Evolutionary conservation across 1,140 invertebrate species (phyloP).

Genomic region (Drosophila hydei): DNA sequence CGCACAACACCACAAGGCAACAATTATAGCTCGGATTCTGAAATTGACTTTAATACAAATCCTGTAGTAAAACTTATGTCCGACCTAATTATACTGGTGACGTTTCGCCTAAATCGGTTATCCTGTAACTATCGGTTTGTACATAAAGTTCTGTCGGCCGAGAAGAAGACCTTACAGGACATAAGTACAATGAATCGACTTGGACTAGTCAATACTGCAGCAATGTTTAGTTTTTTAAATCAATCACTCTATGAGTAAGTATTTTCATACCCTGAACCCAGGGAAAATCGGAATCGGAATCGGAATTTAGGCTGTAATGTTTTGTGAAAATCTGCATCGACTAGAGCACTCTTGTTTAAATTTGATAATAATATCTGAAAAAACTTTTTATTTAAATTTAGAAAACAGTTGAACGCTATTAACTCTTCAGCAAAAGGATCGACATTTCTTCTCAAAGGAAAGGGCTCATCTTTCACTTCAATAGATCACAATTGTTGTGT

Average conservation of each 20-base stretch:
- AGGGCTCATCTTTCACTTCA: slow-evolving; percentile 44
- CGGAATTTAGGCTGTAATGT: too few species aligned
- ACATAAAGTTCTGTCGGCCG: slow-evolving; percentile 62
- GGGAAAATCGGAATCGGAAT: too few species aligned
- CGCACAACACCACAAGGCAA: neutral
- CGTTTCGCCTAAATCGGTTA: slow-evolving; percentile 54
- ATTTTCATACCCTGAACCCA: too few species aligned
- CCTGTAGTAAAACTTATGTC: slow-evolving; percentile 51
- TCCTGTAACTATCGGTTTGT: slow-evolving; percentile 70
- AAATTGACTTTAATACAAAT: slow-evolving; percentile 55
- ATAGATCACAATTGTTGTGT: slow-evolving; percentile 63
- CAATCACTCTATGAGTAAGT: slow-evolving; percentile 64
- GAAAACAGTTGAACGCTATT: slow-evolving; percentile 37
- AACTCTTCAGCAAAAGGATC: slow-evolving; percentile 12
- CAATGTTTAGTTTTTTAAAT: slow-evolving; percentile 68
- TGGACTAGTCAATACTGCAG: slow-evolving; percentile 68
- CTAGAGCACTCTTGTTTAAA: too few species aligned
- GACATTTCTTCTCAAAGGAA: neutral
- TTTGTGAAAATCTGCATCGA: too few species aligned
- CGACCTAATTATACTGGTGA: slow-evolving; percentile 54
- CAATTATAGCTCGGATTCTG: slow-evolving; percentile 39
- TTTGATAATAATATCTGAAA: neutral
- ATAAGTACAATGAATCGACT: slow-evolving; percentile 67
- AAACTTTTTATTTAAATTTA: neutral
- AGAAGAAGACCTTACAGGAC: slow-evolving; percentile 68